Evolutionary conservation across 1,140 invertebrate species (phyloP), one percentile per base, ranked within the genome.

Genomic region (Drosophila ananassae): DNA sequence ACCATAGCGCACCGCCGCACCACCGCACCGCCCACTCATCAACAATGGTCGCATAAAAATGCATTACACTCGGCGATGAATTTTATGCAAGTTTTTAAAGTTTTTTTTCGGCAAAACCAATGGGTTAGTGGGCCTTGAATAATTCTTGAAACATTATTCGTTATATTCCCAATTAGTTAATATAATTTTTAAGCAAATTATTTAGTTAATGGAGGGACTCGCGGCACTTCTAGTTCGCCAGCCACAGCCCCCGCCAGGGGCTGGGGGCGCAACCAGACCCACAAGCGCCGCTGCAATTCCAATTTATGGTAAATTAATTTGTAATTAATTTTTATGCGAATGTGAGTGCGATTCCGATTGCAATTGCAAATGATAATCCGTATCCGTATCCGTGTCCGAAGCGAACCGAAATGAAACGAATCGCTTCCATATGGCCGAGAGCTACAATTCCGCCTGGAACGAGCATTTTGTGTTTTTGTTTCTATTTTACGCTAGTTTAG

Each of bases 271-370:
- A 7, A 6, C 25, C 5, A 6, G 25, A 10, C 3, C 34, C 34
- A 37, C 10, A 10, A n/a, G 34, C 32, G 9, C 9, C 8, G 34
- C 47, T 54, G 55, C 68, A 68, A 25, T 73, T 83, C 66, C 76
- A 89, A 89, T 89, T 89, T 79, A 89, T 89, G 83, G 79, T 89
- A 89, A 89, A 89, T 89, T 89, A 89, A 89, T 89, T 89, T 89
- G 83, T 89, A 89, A 89, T 89, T 89, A 89, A 89, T 89, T 83
- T 89, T 74, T 76, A 63, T 39, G 46, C 52, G 52, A 52, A 13
- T 39, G 37, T 8, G 6, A 32, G 2, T 34, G 32, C 32, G 2
- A 34, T 10, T 34, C 10, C 10, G 34, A 37, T 12, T 37, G 34
- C 10, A 3, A 37, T 60, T 39, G 46, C 46, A 52, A 48, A 17